Conservation (phyloP, 2,113 vertebrate genomes). For the Columbina picui region DNA sequence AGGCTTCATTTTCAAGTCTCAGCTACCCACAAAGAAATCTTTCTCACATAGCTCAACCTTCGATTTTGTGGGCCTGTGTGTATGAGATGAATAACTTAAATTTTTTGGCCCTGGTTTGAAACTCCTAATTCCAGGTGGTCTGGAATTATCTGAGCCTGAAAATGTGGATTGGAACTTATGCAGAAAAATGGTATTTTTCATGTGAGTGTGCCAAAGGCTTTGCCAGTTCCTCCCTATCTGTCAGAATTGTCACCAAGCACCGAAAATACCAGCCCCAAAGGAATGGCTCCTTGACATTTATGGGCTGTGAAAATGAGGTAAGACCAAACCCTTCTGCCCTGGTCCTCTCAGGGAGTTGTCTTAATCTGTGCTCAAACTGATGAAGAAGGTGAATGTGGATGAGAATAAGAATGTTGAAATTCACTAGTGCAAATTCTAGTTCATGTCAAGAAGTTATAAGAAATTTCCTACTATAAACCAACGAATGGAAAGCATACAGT, state of each 20-base stretch:
- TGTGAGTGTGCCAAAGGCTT: neutral
- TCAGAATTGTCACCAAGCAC: constrained; percentile 28
- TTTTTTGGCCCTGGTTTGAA: neutral
- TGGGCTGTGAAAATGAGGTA: neutral
- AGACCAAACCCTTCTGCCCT: neutral
- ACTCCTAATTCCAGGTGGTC: neutral
- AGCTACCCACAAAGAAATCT: neutral
- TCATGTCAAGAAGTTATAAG: neutral
- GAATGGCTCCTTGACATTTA: constrained; percentile 32
- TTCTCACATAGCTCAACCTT: neutral
- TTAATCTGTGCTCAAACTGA: neutral
- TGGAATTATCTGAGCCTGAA: constrained; percentile 31
- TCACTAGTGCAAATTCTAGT: neutral
- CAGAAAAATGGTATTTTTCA: constrained; percentile 25
- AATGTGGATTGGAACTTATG: neutral
- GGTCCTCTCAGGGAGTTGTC: neutral
- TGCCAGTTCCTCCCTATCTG: neutral
- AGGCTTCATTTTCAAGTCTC: neutral
- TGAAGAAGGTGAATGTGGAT: neutral
- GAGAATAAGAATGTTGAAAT: neutral
- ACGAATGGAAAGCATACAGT: neutral
- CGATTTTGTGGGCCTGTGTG: neutral
- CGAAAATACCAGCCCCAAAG: constrained; percentile 25
- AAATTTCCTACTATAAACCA: neutral
- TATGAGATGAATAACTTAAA: neutral